Percentiles rank a stretch among this genome's conserved stretches.
Conservation (phyloP, 1,140 invertebrate genomes). For the Neodiprion pinetum region DNA sequence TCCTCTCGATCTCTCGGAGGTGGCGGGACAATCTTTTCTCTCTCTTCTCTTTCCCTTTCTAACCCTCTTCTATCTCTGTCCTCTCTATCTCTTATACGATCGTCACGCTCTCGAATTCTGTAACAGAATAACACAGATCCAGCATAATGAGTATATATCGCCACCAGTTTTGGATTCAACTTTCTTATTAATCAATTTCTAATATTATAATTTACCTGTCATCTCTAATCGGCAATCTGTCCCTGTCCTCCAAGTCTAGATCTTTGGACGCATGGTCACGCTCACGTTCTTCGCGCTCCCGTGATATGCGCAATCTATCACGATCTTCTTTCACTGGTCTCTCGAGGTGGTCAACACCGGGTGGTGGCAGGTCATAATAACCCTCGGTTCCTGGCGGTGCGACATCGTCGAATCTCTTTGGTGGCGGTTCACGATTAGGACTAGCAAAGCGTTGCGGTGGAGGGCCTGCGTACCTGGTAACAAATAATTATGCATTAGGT, state of each 20-base stretch:
- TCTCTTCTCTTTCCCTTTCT: constrained; percentile 41
- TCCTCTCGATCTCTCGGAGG: constrained; percentile 46
- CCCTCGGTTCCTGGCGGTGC: constrained; percentile 60
- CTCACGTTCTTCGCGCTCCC: constrained; percentile 48
- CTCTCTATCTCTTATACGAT: constrained; percentile 47
- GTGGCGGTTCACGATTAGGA: constrained; percentile 42
- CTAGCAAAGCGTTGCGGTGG: constrained; percentile 45
- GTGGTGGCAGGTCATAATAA: constrained; percentile 59
- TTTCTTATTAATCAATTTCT: no score
- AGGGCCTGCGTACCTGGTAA: constrained; percentile 54
- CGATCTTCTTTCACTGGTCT: constrained; percentile 43
- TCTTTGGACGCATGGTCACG: constrained; percentile 50
- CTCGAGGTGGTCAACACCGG: constrained; percentile 56
- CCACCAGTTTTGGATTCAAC: no score
- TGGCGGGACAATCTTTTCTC: constrained; percentile 10
- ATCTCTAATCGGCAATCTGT: constrained; percentile 44
- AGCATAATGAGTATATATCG: no score
- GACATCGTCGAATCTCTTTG: constrained; percentile 58
- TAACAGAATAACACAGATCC: constrained; percentile 8
- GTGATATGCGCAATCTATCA: constrained; percentile 38
- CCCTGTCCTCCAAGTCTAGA: constrained; percentile 48
- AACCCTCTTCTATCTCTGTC: constrained; percentile 42
- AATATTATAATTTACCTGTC: constrained; percentile 42
- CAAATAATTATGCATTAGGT: constrained; percentile 38
- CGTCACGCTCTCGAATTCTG: constrained; percentile 31